Conservation (phyloP, 2,888 invertebrate species). For the Graphium colonna region DNA sequence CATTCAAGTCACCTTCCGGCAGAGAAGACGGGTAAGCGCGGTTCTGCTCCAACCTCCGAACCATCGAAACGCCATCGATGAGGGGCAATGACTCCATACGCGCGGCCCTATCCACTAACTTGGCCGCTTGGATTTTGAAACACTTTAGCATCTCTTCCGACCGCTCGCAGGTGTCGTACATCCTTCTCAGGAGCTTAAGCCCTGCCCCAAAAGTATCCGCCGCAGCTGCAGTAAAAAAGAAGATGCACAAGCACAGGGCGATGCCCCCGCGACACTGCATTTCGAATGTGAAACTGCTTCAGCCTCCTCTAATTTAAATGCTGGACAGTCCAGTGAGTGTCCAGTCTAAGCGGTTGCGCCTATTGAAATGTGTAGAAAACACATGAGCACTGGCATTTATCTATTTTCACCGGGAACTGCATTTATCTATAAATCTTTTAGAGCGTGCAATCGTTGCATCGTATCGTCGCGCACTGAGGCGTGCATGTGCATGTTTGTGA, state of each 20-base stretch:
- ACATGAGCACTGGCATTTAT: conserved; percentile 76
- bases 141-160: conserved; percentile 84
- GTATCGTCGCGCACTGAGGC: conserved; percentile 73
- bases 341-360: conserved; percentile 65
- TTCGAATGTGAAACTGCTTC: conserved; percentile 51
- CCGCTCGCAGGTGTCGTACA: conserved; percentile 82
- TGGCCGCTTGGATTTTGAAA: conserved; percentile 85
- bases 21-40: conserved; percentile 71
- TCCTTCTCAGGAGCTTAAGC: conserved; percentile 72
- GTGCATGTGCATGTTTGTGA: conserved; percentile 46
- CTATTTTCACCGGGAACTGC: conserved; percentile 80
- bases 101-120: conserved; percentile 82
- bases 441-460: conserved; percentile 80
- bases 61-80: conserved; percentile 81
- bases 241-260: conserved; percentile 60
- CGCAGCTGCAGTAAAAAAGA: conserved; percentile 46
- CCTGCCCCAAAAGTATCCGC: conserved; percentile 67
- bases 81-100: conserved; percentile 81
- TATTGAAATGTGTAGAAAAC: conserved; percentile 75
- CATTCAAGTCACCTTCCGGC: conserved; percentile 80
- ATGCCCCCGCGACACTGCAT: conserved; percentile 69
- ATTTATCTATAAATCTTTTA: conserved; percentile 80
- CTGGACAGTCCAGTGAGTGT: conserved; percentile 47
- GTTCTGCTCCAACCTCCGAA: conserved; percentile 66
- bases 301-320: conserved; percentile 39